Evolutionary conservation across 2,113 vertebrate species (phyloP), one percentile per base, ranked within the genome.

Genomic region (Coracopsis vasa): DNA sequence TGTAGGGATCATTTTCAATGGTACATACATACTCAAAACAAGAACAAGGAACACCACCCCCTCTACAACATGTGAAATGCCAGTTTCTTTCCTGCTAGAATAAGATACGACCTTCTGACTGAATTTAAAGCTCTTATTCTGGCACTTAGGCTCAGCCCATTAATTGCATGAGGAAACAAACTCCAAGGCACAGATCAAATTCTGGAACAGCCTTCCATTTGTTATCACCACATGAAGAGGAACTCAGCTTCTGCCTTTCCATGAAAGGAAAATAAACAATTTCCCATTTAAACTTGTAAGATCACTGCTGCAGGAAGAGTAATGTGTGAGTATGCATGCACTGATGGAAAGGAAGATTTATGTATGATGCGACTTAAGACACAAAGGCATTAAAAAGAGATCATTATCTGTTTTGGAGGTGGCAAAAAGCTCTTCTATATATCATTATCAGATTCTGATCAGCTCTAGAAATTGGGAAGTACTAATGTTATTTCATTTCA

Each of bases 241-340:
- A 95, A 51, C 45, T 80, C 54, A 67, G 31, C 20, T 86, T 39
- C 72, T 80, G 62, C 39, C 47, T 90, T 84, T 33, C 60, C 31
- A 33, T 29, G 64, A 85, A 96, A 74, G 42, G 29, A 93, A 93
- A 95, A 96, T 21, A 96, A 95, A 72, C n/a, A 44, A 41, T 75
- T 92, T 80, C 31, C 39, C 61, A 48, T 72, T 93, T 87, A 75
- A 70, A 28, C 44, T 72, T 70, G 39, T 25, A 88, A 86, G 78
- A 91, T 72, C 81, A 88, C 42, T 74, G 33, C 33, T 70, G 41
- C 69, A 88, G 78, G 50, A 74, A 86, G 45, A 71, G 42, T 90
- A 96, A 93, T 73, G 41, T 56, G 27, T 47, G 47, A 81, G 50
- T 33, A 75, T 29, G 33, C n/a, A 60, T 39, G n/a, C 21, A 48